Percentiles rank a stretch among this genome's conserved stretches.
phyloP scores from a whole-genome alignment of 2,888 invertebrate species.

The Malthinus flaveolus region DNA sequence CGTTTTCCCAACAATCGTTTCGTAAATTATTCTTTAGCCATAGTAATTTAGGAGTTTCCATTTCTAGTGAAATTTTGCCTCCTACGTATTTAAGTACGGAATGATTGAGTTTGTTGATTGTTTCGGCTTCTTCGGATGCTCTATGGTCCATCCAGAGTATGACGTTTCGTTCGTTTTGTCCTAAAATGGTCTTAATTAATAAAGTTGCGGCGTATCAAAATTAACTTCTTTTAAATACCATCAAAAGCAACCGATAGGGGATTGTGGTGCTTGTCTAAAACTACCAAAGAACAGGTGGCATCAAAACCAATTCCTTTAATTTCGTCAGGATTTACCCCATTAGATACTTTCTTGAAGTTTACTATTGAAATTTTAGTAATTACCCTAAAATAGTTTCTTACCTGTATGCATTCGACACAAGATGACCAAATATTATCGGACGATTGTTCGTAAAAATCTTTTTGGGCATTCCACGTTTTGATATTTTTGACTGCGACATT shows the following conservation, averaged over 20 bases:
- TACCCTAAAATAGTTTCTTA: slow-evolving; percentile 45
- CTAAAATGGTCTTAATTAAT: slow-evolving; percentile 48
- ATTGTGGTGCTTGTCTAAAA: slow-evolving; percentile 68
- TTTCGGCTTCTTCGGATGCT: slow-evolving; percentile 76
- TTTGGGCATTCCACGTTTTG: slow-evolving; percentile 75
- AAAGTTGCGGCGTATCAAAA: not conserved
- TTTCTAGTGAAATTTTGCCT: slow-evolving; percentile 92
- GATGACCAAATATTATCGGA: slow-evolving; percentile 86
- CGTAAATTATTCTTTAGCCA: slow-evolving; percentile 83
- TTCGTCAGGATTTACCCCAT: slow-evolving; percentile 56
- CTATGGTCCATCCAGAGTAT: slow-evolving; percentile 94
- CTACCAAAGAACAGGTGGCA: slow-evolving; percentile 93
- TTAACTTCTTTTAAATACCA: slow-evolving; percentile 53
- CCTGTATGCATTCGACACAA: slow-evolving; percentile 74
- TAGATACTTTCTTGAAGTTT: slow-evolving; percentile 62
- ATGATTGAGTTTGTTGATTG: slow-evolving; percentile 78
- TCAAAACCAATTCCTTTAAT: slow-evolving; percentile 93
- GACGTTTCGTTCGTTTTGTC: slow-evolving; percentile 74
- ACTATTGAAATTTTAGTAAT: not conserved
- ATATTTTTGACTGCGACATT: slow-evolving; percentile 67
- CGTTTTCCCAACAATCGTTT: slow-evolving; percentile 68
- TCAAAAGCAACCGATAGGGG: slow-evolving; percentile 73
- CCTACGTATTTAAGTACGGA: slow-evolving; percentile 83
- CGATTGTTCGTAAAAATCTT: slow-evolving; percentile 87
- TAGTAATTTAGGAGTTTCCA: slow-evolving; percentile 92